Conservation (phyloP, 2,113 vertebrate species). For the Rhagologus leucostigma region DNA sequence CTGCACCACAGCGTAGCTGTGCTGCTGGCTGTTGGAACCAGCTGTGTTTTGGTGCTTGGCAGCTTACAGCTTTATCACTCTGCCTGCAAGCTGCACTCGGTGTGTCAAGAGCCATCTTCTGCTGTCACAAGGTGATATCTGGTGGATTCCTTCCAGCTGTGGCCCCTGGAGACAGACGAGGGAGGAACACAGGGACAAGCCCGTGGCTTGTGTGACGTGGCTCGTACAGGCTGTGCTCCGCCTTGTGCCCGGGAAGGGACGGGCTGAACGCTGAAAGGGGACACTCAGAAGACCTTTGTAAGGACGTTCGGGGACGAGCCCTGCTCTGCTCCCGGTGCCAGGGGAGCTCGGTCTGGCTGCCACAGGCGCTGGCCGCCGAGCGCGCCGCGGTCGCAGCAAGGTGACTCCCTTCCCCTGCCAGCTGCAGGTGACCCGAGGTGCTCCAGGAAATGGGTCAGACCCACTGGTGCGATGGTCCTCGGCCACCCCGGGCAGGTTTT, state of each 20-base stretch:
- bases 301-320: neutral
- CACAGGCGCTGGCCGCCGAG: neutral
- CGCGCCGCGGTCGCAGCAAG: neutral
- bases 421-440: neutral
- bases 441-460: neutral
- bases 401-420: conserved; percentile 26
- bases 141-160: neutral
- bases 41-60: neutral
- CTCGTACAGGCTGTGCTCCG: fast-evolving
- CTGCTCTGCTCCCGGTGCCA: neutral
- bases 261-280: neutral
- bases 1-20: fast-evolving
- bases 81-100: neutral
- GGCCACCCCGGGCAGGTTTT: fast-evolving
- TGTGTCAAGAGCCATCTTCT: neutral
- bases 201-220: neutral
- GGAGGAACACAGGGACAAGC: neutral
- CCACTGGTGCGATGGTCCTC: neutral
- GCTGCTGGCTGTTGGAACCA: neutral
- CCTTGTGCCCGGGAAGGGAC: neutral
- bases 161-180: neutral
- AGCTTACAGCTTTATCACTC: neutral
- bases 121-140: neutral
- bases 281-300: neutral
- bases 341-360: neutral